Conservation (phyloP, 2,888 invertebrate genomes). For the Villa cingulata region DNA sequence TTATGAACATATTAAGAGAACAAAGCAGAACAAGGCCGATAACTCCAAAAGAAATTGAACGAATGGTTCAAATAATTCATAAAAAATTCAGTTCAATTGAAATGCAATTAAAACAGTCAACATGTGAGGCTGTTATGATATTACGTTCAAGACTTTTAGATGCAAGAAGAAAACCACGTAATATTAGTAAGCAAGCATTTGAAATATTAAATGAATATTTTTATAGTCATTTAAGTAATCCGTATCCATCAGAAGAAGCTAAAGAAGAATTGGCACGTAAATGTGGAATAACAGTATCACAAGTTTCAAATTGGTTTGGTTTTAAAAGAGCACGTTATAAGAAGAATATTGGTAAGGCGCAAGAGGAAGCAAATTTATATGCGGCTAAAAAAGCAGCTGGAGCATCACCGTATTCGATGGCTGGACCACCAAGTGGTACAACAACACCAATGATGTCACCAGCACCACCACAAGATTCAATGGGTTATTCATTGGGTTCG, state of each 20-base stretch:
- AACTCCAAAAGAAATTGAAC: constrained; percentile 96
- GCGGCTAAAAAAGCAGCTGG: constrained; percentile 96
- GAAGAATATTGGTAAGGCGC: constrained; percentile 99
- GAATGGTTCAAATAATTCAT: constrained; percentile 97
- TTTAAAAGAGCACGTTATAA: constrained; percentile 99
- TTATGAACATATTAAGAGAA: constrained; percentile 92
- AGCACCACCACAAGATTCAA: constrained; percentile 81
- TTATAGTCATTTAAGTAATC: constrained; percentile 98
- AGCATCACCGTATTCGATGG: constrained; percentile 79
- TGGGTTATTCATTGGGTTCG: constrained; percentile 86
- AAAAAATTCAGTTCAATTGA: constrained; percentile 96
- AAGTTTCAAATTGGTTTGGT: constrained; percentile 99
- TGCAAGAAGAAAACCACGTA: constrained; percentile 81
- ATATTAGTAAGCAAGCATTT: constrained; percentile 99
- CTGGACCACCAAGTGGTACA: constrained; percentile 75
- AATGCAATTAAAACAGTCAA: constrained; percentile 98
- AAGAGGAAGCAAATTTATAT: constrained; percentile 97
- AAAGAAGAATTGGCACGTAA: constrained; percentile 98
- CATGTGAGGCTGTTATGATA: constrained; percentile 99
- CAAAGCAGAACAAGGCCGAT: constrained; percentile 96
- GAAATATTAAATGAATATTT: constrained; percentile 99
- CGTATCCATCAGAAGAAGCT: constrained; percentile 99
- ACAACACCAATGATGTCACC: constrained; percentile 94
- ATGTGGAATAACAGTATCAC: constrained; percentile 85
- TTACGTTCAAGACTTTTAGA: constrained; percentile 60